These are phyloP conservation scores for Pelosia muscerda DNA, from an alignment of 2,888 invertebrate genomes.

Conservation along the genomic window DNA sequence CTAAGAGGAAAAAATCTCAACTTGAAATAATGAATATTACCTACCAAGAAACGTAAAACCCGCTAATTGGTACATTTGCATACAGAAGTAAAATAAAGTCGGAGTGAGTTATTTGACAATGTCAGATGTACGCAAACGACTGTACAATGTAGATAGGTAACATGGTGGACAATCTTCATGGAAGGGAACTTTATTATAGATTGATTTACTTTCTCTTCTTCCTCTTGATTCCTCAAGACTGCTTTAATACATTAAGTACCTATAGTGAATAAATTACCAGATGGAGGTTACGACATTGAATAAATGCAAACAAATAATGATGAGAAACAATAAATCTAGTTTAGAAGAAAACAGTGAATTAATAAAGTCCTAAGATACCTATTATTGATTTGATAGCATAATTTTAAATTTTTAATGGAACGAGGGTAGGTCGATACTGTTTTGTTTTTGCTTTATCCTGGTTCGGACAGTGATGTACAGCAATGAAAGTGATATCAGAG, in stretches of 20 bases:
- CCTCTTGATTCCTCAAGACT: slow-evolving; percentile 27
- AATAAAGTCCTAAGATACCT: too few relatives aligned
- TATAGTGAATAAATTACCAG: slow-evolving; percentile 42
- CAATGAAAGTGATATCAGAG: too few relatives aligned
- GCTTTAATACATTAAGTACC: slow-evolving; percentile 46
- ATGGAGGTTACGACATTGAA: slow-evolving; percentile 12
- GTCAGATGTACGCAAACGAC: slow-evolving; percentile 64
- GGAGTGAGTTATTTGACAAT: slow-evolving; percentile 79
- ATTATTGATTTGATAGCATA: too few relatives aligned
- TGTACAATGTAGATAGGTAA: slow-evolving; percentile 43
- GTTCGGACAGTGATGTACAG: too few relatives aligned
- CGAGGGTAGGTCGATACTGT: too few relatives aligned
- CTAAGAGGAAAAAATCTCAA: slow-evolving; percentile 73
- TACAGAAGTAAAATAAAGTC: slow-evolving; percentile 80
- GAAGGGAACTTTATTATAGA: slow-evolving; percentile 36
- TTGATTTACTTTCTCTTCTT: slow-evolving; percentile 35
- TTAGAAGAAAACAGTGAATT: too few relatives aligned
- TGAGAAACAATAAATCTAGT: neutral
- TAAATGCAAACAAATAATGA: slow-evolving; percentile 1
- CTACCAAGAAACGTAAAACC: slow-evolving; percentile 77
- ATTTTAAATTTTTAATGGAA: too few relatives aligned
- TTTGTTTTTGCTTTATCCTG: too few relatives aligned
- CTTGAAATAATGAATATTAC: slow-evolving; percentile 83
- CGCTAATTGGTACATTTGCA: slow-evolving; percentile 85
- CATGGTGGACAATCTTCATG: too few relatives aligned